Base-by-base conservation (phyloP, 2,797 vertebrate genomes). In the Sebastolobus alascanus region DNA sequence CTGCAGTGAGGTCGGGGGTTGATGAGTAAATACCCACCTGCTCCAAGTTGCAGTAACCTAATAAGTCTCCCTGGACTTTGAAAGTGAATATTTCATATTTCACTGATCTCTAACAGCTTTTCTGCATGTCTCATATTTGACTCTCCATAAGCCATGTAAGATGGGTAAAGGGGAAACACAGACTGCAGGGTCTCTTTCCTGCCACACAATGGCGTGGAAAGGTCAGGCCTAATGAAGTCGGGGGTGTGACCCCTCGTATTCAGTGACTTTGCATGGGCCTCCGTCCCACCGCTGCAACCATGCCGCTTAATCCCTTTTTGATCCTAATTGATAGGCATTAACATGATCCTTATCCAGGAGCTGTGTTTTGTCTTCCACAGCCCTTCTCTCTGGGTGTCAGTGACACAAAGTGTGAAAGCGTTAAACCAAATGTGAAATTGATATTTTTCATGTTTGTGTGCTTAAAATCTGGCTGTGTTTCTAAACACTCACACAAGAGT, bases 201-300 rank as follows among this genome's bases (percentile, higher is more conserved):
- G 86, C 92, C 90, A 84, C 92, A 95, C 94, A 94, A 94, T 93
- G 92, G 93, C 79, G 92, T 89, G 93, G 89, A 96, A 95, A 96
- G 95, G 95, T 97, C 97, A 98, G 96, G 96, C 95, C 96, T 96
- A 96, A 97, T 89, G 73, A 94, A 95, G 95, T 95, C 92, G 91
- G 94, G 94, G 89, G 94, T 93, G 93, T 95, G 96, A 97, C 96
- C 96, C 95, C 94, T 94, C 93, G 95, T 94, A 94, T 96, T 96
- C 95, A 95, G 93, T 93, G 93, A 96, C 93, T 94, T 95, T 94
- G 93, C 93, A 90, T 86, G 18, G 20, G 94, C 88, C 91, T 83
- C 90, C 86, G 67, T 92, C 90, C 88, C 85, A 92, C 89, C 50
- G 80, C 91, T 88, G 92, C 93, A 92, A 83, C 93, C 94, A 91